These are phyloP conservation scores for Cyclopterus lumpus DNA, from an alignment of 2,797 vertebrate genomes.

Conservation along the genomic window DNA sequence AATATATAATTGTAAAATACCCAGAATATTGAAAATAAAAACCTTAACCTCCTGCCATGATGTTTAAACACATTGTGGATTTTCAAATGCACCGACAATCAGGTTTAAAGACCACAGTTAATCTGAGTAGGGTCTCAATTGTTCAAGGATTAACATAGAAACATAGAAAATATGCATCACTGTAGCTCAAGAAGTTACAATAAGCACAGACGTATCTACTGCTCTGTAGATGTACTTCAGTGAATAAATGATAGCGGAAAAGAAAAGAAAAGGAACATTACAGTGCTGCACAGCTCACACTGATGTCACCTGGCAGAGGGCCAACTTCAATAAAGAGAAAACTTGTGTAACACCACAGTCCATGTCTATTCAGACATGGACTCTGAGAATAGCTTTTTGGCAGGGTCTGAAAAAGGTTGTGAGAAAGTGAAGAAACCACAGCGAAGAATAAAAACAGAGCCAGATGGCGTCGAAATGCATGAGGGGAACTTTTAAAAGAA, in stretches of 20 bases:
- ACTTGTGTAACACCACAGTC: conserved; percentile 73
- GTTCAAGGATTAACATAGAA: background rate
- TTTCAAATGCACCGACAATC: background rate
- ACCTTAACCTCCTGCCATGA: background rate
- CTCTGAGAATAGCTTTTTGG: conserved; percentile 79
- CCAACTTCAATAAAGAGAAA: conserved; percentile 76
- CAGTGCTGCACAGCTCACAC: conserved; percentile 51
- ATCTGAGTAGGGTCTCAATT: background rate
- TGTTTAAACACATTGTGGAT: background rate
- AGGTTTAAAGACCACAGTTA: background rate
- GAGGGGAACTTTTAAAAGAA: conserved; percentile 70
- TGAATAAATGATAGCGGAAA: conserved; percentile 47
- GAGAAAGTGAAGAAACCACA: conserved; percentile 80
- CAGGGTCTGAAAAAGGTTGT: conserved; percentile 80
- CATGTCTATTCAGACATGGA: conserved; percentile 77
- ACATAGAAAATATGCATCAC: background rate
- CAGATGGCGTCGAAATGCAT: conserved; percentile 76
- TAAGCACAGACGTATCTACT: conserved; percentile 20
- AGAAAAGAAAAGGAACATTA: conserved; percentile 54
- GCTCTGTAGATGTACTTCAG: conserved; percentile 29
- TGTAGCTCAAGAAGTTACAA: background rate
- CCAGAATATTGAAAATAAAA: background rate
- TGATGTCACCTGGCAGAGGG: conserved; percentile 77
- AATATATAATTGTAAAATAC: background rate
- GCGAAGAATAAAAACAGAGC: conserved; percentile 75